phyloP scores from a whole-genome alignment of 2,797 vertebrate genomes.

The Aldrovandia affinis region DNA sequence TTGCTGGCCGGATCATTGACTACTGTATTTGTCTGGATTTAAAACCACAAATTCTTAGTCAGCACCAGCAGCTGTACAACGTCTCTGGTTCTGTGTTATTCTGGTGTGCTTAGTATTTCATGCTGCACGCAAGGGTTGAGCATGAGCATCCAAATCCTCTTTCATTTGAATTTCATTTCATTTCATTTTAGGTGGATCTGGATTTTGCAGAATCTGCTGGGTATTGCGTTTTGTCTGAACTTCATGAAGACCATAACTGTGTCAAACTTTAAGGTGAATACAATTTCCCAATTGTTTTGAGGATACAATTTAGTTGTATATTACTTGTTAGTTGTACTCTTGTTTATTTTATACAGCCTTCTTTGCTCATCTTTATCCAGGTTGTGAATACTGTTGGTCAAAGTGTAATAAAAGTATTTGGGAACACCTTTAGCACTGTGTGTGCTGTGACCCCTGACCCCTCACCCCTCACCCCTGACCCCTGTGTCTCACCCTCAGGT shows the following conservation, averaged over 20 bases:
- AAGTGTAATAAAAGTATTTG: too few relatives aligned
- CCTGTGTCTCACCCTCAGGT: constrained; percentile 71
- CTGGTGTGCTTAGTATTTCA: background rate
- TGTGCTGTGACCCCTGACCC: background rate
- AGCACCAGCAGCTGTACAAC: background rate
- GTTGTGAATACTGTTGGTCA: too few relatives aligned
- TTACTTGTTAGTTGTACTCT: too few relatives aligned
- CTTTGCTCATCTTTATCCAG: too few relatives aligned
- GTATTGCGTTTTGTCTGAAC: constrained; percentile 84
- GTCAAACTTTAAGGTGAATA: constrained; percentile 93
- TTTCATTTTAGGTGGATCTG: constrained; percentile 88
- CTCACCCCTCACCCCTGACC: background rate
- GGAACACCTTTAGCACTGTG: too few relatives aligned
- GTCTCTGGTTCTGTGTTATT: background rate
- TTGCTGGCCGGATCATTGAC: constrained; percentile 22
- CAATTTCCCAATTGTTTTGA: too few relatives aligned
- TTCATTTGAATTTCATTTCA: background rate
- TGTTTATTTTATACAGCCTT: too few relatives aligned
- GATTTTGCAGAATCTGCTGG: constrained; percentile 93
- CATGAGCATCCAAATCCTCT: background rate
- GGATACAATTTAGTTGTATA: too few relatives aligned
- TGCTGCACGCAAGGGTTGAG: background rate
- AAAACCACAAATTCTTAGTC: background rate
- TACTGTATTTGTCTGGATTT: background rate
- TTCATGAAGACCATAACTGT: constrained; percentile 92